Evolutionary conservation across 2,888 invertebrate species (phyloP), one percentile per base, ranked within the genome.

Genomic region (Choristoneura rosaceana): DNA sequence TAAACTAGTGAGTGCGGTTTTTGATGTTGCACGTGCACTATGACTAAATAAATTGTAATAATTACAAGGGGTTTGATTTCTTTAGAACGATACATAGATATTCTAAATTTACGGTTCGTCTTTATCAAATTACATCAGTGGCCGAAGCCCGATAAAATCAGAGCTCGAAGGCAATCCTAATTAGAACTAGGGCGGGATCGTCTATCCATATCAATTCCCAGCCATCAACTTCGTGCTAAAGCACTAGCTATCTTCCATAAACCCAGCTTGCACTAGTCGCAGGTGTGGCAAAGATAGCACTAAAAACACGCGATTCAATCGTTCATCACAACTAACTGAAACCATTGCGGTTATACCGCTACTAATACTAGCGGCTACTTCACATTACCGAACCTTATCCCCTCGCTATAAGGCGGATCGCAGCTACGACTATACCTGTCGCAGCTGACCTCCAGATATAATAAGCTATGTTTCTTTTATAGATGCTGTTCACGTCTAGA

Each of bases 401-500:
- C 52, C n/a, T 38, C 33, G 73, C 63, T 15, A 64, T 73, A 73
- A 73, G 59, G 73, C 62, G 33, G 41, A 61, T 41, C 67, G 47
- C 17, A 50, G 33, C 43, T 61, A 14, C n/a, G 25, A 25, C 55
- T 25, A 52, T 25, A 10, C 50, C 55, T 68, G 68, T 73, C 68
- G 59, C 67, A 41, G 62, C 67, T 68, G 68, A 73, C 69, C 73
- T 69, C 73, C 64, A 69, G 69, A 64, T 69, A 73, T 73, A 69
- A 73, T 73, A 73, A 73, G 69, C 60, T 69, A 63, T 71, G 68
- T 68, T 60, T 73, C 68, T 64, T 68, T 73, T 73, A 73, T 73
- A 69, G 73, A 73, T 64, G 73, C 73, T 69, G 60, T 69, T 73
- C 69, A 38, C 71, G 64, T 68, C 38, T 41, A 64, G 47, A 59